Evolutionary conservation across 2,797 vertebrate species (phyloP).

Genomic region (Rousettus madagascariensis): DNA sequence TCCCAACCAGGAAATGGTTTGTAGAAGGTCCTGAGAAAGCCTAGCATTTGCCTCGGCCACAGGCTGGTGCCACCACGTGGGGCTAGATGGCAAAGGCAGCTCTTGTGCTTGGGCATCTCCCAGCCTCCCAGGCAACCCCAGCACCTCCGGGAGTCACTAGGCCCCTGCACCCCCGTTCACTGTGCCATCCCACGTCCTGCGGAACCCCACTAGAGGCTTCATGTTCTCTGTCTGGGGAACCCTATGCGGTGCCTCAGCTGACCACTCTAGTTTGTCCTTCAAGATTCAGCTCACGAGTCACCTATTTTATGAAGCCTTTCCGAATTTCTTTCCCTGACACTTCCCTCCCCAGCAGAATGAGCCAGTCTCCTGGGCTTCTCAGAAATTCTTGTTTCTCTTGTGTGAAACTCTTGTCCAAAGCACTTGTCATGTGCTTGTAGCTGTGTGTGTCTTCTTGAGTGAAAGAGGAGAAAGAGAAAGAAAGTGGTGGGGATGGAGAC

Average conservation of each 20-base stretch:
- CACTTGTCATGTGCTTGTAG: fast-evolving
- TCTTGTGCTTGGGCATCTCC: not conserved
- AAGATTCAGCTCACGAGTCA: not conserved
- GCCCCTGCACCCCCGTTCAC: fast-evolving
- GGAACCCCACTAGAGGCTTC: not conserved
- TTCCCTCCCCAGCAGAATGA: not conserved
- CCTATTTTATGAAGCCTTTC: not conserved
- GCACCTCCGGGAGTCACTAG: not conserved
- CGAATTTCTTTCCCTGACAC: not conserved
- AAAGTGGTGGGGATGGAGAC: not conserved
- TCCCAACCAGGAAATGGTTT: not conserved
- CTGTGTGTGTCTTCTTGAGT: not conserved
- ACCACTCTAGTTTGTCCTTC: not conserved
- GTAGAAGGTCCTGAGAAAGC: not conserved
- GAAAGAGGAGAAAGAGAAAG: not conserved
- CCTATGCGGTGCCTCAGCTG: not conserved
- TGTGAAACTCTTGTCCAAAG: not conserved
- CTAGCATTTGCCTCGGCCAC: not conserved
- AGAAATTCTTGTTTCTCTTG: not conserved
- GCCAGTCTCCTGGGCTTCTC: not conserved
- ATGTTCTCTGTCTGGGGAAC: not conserved
- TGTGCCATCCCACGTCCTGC: not conserved
- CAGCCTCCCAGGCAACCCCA: too few species aligned
- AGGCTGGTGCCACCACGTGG: not conserved
- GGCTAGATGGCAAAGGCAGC: not conserved